Evolutionary conservation across 2,113 vertebrate genomes (phyloP), one percentile per base, ranked within the genome.

Genomic region (Seriola dumerili): DNA sequence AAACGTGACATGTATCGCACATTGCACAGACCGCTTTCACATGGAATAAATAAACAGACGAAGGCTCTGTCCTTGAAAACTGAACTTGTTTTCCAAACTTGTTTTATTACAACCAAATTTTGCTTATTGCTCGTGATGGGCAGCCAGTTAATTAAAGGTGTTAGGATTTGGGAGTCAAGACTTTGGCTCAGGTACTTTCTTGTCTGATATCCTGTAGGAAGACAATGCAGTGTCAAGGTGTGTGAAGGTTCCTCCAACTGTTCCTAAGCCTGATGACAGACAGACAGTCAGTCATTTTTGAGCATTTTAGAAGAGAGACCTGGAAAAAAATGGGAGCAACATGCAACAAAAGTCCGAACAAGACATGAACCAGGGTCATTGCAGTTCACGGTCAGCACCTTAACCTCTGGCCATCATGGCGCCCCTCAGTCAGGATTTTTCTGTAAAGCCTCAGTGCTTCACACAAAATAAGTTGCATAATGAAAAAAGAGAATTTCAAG

Each of bases 31-130:
- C 8, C 52, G 1, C 19, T 65, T 71, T 67, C 58, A 67, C 14
- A 10, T 40, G 34, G 48, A 59, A 44, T 70, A 78, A 61, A 85
- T 61, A 82, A 85, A 62, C 25, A 81, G 25, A 84, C 36, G 36
- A 68, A 32, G 11, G 0, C 14, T 29, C 11, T 23, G 4, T 13
- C 34, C 10, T 59, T 21, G 1, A 38, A 59, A 54, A 65, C 19
- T 1, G 7, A 64, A 17, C 38, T 72, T 9, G 29, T 54, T 64
- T 55, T 70, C 4, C 9, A 36, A 62, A 54, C 23, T 44, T 21
- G 14, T 10, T 67, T 34, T 38, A 71, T 25, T 32, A 48, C 21
- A 38, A 29, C 11, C 11, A 13, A 1, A 29, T 36, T 52, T 32
- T 44, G 50, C 16, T 14, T 2, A 25, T 19, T 50, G 10, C 32